phyloP scores from a whole-genome alignment of 2,113 vertebrate genomes.

The Oncorhynchus clarkii region DNA sequence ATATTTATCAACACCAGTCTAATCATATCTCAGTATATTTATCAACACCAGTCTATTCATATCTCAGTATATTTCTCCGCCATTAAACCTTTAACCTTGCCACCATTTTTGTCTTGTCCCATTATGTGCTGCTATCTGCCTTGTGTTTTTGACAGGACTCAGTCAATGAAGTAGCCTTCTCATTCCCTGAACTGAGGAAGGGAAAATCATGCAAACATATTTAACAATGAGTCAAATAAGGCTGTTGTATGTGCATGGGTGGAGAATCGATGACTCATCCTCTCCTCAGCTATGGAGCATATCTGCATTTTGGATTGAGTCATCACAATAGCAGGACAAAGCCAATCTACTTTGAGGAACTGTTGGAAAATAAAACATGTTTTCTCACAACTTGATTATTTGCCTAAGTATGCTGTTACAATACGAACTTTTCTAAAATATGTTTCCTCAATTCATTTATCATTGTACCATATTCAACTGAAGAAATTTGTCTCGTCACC shows the following conservation, averaged over 20 bases:
- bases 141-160: not conserved
- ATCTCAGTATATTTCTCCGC: too few species aligned
- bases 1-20: not conserved
- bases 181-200: not conserved
- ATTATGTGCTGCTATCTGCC: too few species aligned
- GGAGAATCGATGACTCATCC: constrained; percentile 31
- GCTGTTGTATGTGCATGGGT: constrained; percentile 42
- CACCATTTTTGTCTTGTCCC: too few species aligned
- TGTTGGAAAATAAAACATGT: not conserved
- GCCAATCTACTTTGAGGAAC: not conserved
- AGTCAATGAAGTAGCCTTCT: constrained; percentile 5
- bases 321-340: constrained; percentile 30
- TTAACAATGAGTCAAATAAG: constrained; percentile 41
- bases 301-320: constrained; percentile 39
- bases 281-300: constrained; percentile 8
- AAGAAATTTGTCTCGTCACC: too few species aligned
- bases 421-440: not conserved
- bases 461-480: too few species aligned
- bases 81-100: too few species aligned
- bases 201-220: constrained; percentile 44
- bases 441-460: too few species aligned
- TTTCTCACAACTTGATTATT: not conserved
- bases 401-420: constrained; percentile 22
- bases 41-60: too few species aligned
- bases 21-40: too few species aligned